Evolutionary conservation across 2,113 vertebrate species (phyloP), one percentile per base, ranked within the genome.

Genomic region (Panurus biarmicus): DNA sequence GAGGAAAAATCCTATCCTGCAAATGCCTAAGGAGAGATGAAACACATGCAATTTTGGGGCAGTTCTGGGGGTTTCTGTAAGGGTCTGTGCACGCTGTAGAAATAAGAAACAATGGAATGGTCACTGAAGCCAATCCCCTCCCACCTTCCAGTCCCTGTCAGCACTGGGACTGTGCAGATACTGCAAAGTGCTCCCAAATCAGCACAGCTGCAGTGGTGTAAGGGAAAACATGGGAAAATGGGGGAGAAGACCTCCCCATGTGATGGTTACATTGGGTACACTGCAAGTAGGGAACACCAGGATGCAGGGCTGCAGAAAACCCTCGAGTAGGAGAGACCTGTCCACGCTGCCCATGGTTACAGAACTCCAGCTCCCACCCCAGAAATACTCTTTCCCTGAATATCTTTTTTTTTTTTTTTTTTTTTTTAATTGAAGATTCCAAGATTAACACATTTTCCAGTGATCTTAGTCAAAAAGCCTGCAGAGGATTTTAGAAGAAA

Each of bases 401-500:
- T 57, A 69, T 28, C 8, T 53, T 24, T 58, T 56, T 58, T 36
- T 48, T 87, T 80, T 61, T 18, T 44, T 29, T 44, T 44, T 48
- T 78, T 50, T 69, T 60, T 62, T 87, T 62, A 5, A 65, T 67
- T 71, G 83, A 87, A 77, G 13, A 72, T 75, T 74, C 70, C 85
- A 45, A 92, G 53, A 60, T 28, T 78, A 80, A 90, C 51, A 95
- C 38, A 31, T 90, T 95, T 94, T 48, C 73, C 65, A 70, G 44
- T 18, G 79, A 85, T 90, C 72, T 67, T 67, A 57, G 45, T 79
- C 73, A 31, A 73, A 95, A 95, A 93, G 15, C 36, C 87, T 83
- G 53, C 31, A 35, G 90, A 91, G 69, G 61, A 77, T 94, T 88
- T 95, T 50, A 70, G 61, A 86, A 94, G 64, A 95, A 93, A 95